Percentiles rank a stretch among this genome's conserved stretches.
These are phyloP conservation scores for Amblyjoppa proteus DNA, from an alignment of 2,888 invertebrate species.

Conservation along the genomic window DNA sequence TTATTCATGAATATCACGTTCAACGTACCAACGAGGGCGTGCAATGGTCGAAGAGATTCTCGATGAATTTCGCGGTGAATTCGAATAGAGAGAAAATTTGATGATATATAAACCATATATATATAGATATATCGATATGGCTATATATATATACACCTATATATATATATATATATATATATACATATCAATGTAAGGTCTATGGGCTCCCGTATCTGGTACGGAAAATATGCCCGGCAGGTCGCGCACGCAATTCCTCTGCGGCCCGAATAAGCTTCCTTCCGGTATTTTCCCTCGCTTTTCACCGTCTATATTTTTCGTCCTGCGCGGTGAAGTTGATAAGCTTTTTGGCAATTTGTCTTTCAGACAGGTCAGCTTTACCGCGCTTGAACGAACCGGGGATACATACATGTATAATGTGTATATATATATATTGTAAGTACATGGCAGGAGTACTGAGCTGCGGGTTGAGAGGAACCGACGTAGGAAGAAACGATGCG, in stretches of 20 bases:
- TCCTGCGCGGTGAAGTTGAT: neutral
- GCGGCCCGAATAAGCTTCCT: conserved; percentile 27
- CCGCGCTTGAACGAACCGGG: neutral
- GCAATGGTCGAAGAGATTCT: conserved; percentile 41
- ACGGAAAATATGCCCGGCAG: conserved; percentile 25
- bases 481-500: conserved; percentile 18
- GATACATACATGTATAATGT: no score
- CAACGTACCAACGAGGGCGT: conserved; percentile 2
- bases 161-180: neutral
- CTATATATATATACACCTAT: neutral
- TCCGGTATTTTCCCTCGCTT: conserved; percentile 31
- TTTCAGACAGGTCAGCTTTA: conserved; percentile 3
- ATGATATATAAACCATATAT: conserved; percentile 6
- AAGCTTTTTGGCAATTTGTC: conserved; percentile 4
- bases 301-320: neutral
- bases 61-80: conserved; percentile 45
- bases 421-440: neutral
- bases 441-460: neutral
- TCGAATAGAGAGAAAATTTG: conserved; percentile 33
- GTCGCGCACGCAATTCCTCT: conserved; percentile 31
- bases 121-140: neutral
- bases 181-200: neutral
- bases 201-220: neutral
- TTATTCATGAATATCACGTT: conserved; percentile 62
- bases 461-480: neutral